Conservation (phyloP, 92 coral and sea anemone species). For the Porites divaricata region DNA sequence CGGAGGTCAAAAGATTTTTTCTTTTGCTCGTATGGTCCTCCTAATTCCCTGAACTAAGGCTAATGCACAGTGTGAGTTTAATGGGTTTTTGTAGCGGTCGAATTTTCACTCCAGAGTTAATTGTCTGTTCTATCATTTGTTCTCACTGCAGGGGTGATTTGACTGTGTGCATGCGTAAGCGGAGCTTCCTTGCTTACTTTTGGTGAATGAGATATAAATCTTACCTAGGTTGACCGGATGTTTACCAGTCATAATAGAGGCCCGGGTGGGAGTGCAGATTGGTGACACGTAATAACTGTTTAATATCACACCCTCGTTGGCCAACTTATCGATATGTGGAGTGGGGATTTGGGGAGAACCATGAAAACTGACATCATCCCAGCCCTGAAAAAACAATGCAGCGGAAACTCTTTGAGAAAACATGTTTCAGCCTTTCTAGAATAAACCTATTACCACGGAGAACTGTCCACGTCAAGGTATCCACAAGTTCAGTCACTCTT, state of each 20-base stretch:
- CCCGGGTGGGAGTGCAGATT: slow-evolving; percentile 93
- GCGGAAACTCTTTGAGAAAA: neutral
- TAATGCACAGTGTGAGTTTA: too few species aligned
- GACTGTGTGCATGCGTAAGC: too few species aligned
- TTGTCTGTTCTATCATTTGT: too few species aligned
- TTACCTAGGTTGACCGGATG: slow-evolving; percentile 93
- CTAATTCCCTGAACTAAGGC: too few species aligned
- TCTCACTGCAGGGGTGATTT: too few species aligned
- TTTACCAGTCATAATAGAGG: slow-evolving; percentile 96
- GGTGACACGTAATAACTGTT: slow-evolving; percentile 96
- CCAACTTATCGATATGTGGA: slow-evolving; percentile 92
- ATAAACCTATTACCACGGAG: too few species aligned
- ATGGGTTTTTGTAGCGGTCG: too few species aligned
- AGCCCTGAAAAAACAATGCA: slow-evolving; percentile 62
- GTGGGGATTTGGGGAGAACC: slow-evolving; percentile 99
- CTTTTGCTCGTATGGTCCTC: too few species aligned
- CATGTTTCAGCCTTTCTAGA: too few species aligned
- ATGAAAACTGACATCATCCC: slow-evolving; percentile 99
- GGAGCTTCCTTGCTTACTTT: too few species aligned
- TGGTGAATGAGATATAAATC: neutral
- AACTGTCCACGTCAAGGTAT: neutral
- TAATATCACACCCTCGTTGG: slow-evolving; percentile 90
- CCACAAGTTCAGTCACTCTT: neutral
- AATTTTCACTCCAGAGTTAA: too few species aligned
- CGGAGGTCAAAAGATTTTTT: too few species aligned